Percentiles rank a stretch among this genome's conserved stretches.
Conservation (phyloP, 2,113 vertebrate species). For the Prunella fulvescens region DNA sequence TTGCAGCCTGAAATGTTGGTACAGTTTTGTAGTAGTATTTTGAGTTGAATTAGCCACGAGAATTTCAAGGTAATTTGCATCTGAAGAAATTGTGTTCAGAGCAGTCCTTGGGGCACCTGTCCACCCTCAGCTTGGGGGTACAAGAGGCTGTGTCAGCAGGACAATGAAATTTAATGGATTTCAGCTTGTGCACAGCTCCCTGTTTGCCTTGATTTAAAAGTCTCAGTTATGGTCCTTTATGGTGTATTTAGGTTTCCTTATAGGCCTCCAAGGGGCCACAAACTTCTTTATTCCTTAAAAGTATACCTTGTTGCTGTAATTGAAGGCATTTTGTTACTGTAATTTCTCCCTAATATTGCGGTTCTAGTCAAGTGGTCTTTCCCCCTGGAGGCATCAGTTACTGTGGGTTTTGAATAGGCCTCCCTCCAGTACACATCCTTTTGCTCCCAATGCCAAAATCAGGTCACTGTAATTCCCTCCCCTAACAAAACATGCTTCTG, state of each 20-base stretch:
- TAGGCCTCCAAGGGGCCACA: conserved; percentile 51
- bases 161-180: conserved; percentile 35
- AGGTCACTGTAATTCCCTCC: not conserved
- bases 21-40: not conserved
- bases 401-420: conserved; percentile 34
- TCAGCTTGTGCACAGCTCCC: not conserved
- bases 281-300: conserved; percentile 54
- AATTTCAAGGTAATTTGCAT: not conserved
- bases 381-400: conserved; percentile 52
- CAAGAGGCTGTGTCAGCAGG: not conserved
- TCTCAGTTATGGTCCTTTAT: conserved; percentile 43
- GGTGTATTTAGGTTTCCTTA: conserved; percentile 57
- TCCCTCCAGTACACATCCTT: not conserved
- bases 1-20: not conserved
- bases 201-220: conserved; percentile 62
- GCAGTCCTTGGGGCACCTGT: not conserved
- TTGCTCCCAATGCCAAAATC: not conserved
- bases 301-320: conserved; percentile 49
- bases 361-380: conserved; percentile 53
- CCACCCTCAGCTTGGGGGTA: not conserved
- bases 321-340: conserved; percentile 58
- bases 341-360: conserved; percentile 62
- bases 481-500: not conserved
- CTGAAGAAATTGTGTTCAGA: not conserved
- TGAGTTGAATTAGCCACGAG: not conserved